These are phyloP conservation scores for Pheosia gnoma DNA, from an alignment of 2,888 invertebrate genomes.

Conservation along the genomic window DNA sequence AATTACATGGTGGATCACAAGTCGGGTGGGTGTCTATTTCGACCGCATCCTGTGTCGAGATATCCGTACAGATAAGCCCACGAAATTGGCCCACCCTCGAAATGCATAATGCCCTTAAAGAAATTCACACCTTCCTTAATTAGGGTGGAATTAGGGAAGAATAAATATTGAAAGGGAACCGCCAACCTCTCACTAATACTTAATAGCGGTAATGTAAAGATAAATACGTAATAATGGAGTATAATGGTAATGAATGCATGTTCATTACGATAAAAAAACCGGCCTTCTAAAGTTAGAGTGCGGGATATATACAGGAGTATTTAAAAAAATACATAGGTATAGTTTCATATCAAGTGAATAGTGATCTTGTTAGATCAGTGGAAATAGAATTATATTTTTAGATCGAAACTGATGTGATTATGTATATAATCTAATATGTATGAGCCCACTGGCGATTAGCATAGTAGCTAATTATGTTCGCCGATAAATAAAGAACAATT, in stretches of 20 bases:
- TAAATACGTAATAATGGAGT: conserved; percentile 68
- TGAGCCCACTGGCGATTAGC: conserved; percentile 10
- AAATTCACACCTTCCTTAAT: conserved; percentile 82
- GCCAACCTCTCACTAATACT: conserved; percentile 52
- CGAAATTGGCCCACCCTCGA: conserved; percentile 72
- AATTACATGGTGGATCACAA: conserved; percentile 74
- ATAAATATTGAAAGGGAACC: conserved; percentile 69
- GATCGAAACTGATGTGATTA: not conserved
- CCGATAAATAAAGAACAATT: conserved; percentile 19
- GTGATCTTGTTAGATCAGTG: not conserved
- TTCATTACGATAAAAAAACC: conserved; percentile 33
- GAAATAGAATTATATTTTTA: not conserved
- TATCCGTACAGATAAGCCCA: conserved; percentile 63
- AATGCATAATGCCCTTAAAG: conserved; percentile 65
- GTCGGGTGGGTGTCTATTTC: conserved; percentile 63
- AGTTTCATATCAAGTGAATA: not conserved
- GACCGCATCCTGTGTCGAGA: conserved; percentile 72
- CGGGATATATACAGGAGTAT: not conserved
- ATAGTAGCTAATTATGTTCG: conserved; percentile 32
- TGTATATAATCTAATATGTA: not conserved
- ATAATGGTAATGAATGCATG: conserved; percentile 55
- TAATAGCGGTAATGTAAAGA: conserved; percentile 54
- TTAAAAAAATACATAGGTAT: not conserved
- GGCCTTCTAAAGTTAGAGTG: not conserved
- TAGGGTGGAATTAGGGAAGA: conserved; percentile 73